Percentiles rank a stretch among this genome's conserved stretches.
Conservation (phyloP, 2,888 invertebrate species). For the Hyppa rectilinea region DNA sequence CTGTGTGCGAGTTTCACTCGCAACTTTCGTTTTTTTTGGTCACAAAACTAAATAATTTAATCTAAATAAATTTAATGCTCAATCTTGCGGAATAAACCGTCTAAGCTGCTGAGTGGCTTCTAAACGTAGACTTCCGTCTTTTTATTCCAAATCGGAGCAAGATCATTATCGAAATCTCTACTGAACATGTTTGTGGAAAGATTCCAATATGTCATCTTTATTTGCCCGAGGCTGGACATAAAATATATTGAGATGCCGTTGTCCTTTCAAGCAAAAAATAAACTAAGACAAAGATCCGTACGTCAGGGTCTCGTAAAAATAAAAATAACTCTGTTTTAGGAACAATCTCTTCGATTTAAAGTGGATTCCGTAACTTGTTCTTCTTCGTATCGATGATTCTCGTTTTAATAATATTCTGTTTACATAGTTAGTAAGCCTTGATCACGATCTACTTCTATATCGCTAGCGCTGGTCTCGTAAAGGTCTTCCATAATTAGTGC, state of each 20-base stretch:
- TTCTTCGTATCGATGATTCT: too few species aligned
- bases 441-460: too few species aligned
- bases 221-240: constrained; percentile 22
- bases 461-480: too few species aligned
- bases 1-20: too few species aligned
- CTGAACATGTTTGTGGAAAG: neutral
- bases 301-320: neutral
- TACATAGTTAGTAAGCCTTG: too few species aligned
- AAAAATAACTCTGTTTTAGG: neutral
- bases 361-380: too few species aligned
- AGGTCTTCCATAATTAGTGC: too few species aligned
- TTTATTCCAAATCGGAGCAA: neutral
- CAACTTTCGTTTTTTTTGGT: too few species aligned
- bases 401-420: too few species aligned
- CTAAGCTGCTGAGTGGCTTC: neutral
- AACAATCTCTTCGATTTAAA: neutral
- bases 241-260: neutral
- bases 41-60: neutral
- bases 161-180: neutral
- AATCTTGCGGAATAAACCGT: neutral
- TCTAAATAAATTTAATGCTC: neutral
- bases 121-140: neutral
- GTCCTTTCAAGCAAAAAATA: constrained; percentile 9
- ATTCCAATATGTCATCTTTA: constrained; percentile 1
- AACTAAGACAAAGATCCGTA: neutral